phyloP scores from a whole-genome alignment of 2,797 vertebrate species.

The Pipistrellus pipistrellus region DNA sequence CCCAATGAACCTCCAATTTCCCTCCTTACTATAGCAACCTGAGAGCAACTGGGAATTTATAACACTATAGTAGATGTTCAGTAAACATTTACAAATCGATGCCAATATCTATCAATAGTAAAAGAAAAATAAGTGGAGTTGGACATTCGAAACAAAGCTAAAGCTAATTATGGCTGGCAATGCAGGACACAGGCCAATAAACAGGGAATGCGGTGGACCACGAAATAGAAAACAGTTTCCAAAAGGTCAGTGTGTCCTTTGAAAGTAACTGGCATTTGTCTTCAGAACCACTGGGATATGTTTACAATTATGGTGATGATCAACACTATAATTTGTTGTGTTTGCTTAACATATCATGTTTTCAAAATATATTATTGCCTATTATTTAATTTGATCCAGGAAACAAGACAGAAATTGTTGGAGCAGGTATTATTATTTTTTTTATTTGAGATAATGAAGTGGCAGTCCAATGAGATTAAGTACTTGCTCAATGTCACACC shows the following conservation, averaged over 20 bases:
- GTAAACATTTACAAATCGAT: not conserved
- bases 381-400: not conserved
- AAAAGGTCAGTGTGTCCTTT: constrained; percentile 64
- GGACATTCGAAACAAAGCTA: constrained; percentile 23
- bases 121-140: not conserved
- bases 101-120: not conserved
- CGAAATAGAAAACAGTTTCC: constrained; percentile 35
- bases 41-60: not conserved
- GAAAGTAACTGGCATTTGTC: not conserved
- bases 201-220: constrained; percentile 6
- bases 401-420: not conserved
- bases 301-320: not conserved
- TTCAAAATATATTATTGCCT: not conserved
- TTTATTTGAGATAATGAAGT: constrained; percentile 14
- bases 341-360: constrained; percentile 8
- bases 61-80: not conserved
- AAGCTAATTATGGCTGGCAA: constrained; percentile 16
- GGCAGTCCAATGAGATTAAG: not conserved
- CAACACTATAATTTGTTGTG: not conserved
- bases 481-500: not conserved
- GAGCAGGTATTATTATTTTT: not conserved
- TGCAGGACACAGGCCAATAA: not conserved
- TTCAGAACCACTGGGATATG: not conserved
- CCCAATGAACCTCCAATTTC: not conserved
- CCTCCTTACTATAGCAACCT: not conserved